Percentiles rank a stretch among this genome's conserved stretches.
phyloP scores from a whole-genome alignment of 2,113 vertebrate genomes.

The Lepus timidus region DNA sequence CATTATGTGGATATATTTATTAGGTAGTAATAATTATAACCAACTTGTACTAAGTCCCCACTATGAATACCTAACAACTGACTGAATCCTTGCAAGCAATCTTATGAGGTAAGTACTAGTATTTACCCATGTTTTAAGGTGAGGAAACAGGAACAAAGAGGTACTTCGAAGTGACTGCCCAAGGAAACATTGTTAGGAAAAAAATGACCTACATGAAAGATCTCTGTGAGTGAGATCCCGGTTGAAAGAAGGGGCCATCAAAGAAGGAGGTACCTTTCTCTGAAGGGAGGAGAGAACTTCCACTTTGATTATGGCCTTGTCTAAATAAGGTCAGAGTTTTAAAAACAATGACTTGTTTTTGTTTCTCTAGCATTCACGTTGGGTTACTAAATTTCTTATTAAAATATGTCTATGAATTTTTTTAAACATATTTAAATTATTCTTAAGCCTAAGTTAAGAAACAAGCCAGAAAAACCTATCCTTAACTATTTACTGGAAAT shows the following conservation, averaged over 20 bases:
- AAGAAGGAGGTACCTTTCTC: too few species aligned
- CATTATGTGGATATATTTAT: neutral
- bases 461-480: neutral
- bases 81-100: constrained; percentile 39
- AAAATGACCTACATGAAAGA: too few species aligned
- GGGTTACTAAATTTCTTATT: neutral
- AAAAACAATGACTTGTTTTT: constrained; percentile 21
- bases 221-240: too few species aligned
- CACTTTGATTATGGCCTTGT: too few species aligned
- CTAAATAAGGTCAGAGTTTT: too few species aligned
- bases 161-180: neutral
- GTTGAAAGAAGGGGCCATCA: too few species aligned
- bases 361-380: neutral
- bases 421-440: constrained; percentile 43
- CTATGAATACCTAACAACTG: constrained; percentile 6
- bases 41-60: neutral
- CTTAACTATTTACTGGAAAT: constrained; percentile 7
- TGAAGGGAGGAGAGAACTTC: too few species aligned
- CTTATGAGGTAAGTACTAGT: constrained; percentile 5
- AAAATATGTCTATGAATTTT: constrained; percentile 51
- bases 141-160: constrained; percentile 31
- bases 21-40: constrained; percentile 38
- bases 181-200: neutral
- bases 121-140: neutral
- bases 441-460: constrained; percentile 37